Base-by-base conservation (phyloP, 2,888 invertebrate species). In the Syrphus vitripennis region DNA sequence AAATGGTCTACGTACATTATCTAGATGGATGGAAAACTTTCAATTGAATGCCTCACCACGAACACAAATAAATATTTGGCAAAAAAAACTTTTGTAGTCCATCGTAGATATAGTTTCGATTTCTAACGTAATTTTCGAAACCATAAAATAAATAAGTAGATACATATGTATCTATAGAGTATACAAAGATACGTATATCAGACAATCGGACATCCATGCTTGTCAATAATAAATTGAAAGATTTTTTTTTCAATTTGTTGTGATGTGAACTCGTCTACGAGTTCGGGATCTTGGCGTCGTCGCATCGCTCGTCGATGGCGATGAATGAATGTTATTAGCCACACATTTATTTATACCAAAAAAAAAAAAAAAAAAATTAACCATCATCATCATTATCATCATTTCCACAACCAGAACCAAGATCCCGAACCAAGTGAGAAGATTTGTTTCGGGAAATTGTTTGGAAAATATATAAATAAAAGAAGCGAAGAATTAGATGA, bases 371-470 rank as follows among this genome's bases (percentile, higher is more conserved):
- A n/a, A n/a, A n/a, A n/a, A n/a, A n/a, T n/a, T n/a, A n/a, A 59
- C 59, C 59, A 59, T 50, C 67, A 67, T 16, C 63, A 67, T 67
- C 79, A 29, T 37, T 45, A 63, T 63, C 63, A 63, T 63, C 63
- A 31, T 45, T 65, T 65, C 45, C 65, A 53, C 45, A 42, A 55
- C 10, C 50, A 7, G 63, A 12, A 26, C 12, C 16, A 53, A 69
- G 14, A 37, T 21, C 59, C 31, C 6, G 31, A 57, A 57, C 29
- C 57, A 57, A 72, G 72, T 63, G 53, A 75, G 74, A 67, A 53
- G 83, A 84, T 81, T 84, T 84, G 71, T 84, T 80, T 67, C 75
- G 70, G 86, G 77, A 81, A 86, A 81, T 86, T 77, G 81, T 86
- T 82, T 77, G 72, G 77, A 81, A 86, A 77, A 81, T 72, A n/a